These are phyloP conservation scores for Diglossa cyanea DNA, from an alignment of 2,797 vertebrate genomes.

Conservation along the genomic window DNA sequence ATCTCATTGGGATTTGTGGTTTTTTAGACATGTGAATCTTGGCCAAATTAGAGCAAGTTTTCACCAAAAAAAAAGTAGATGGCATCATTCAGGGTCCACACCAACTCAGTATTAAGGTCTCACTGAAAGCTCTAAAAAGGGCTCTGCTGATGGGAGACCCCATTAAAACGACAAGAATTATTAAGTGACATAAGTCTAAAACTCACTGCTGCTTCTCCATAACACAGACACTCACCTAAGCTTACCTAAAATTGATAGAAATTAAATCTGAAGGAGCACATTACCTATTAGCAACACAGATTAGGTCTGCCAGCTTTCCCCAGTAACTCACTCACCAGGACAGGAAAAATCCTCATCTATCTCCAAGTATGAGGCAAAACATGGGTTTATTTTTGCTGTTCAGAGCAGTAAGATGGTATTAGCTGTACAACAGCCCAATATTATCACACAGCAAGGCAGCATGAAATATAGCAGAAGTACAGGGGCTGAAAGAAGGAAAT, in stretches of 20 bases:
- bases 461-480: conserved; percentile 9
- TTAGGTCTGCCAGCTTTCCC: neutral
- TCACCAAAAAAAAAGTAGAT: neutral
- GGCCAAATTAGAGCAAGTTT: neutral
- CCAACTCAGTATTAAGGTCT: neutral
- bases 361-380: neutral
- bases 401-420: neutral
- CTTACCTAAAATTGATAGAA: neutral
- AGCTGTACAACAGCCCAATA: neutral
- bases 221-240: neutral
- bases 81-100: neutral
- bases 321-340: neutral
- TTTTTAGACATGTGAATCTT: neutral
- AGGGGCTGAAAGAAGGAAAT: neutral
- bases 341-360: neutral
- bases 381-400: neutral
- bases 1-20: neutral
- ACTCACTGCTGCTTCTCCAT: neutral
- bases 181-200: neutral
- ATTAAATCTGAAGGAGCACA: neutral
- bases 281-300: neutral
- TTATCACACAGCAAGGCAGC: neutral
- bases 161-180: neutral
- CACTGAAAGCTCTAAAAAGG: neutral
- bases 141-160: neutral